phyloP scores from a whole-genome alignment of 2,113 vertebrate species.

The Vombatus ursinus region DNA sequence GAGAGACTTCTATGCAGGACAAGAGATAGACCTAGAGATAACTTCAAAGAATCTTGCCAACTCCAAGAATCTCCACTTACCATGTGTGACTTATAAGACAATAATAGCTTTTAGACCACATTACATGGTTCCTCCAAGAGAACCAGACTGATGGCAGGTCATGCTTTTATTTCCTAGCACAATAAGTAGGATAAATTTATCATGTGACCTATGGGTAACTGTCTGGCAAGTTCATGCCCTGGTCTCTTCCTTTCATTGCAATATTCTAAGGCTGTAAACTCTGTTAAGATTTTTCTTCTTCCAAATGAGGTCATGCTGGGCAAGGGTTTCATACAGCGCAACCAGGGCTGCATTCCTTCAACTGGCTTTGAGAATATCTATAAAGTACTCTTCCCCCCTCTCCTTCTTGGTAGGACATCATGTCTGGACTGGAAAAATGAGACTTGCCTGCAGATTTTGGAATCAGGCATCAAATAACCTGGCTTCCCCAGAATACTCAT shows the following conservation, averaged over 20 bases:
- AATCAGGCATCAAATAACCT: neutral
- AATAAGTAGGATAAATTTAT: neutral
- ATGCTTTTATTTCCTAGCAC: neutral
- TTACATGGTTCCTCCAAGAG: neutral
- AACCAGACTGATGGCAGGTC: neutral
- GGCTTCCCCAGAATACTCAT: neutral
- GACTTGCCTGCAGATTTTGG: neutral
- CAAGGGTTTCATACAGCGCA: neutral
- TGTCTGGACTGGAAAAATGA: neutral
- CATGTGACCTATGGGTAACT: neutral
- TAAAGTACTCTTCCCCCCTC: neutral
- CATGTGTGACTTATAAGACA: neutral
- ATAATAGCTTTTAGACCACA: neutral
- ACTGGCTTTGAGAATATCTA: neutral
- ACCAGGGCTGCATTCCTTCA: neutral
- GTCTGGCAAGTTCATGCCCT: neutral
- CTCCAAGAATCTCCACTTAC: neutral
- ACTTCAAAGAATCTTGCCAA: neutral
- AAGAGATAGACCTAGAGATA: neutral
- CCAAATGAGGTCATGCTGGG: neutral
- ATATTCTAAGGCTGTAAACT: neutral
- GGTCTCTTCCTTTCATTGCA: neutral
- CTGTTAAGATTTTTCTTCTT: neutral
- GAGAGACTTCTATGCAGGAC: neutral
- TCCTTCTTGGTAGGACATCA: neutral